These are phyloP conservation scores for Himantopus leucocephalus DNA, from an alignment of 2,113 vertebrate species.

Conservation along the genomic window DNA sequence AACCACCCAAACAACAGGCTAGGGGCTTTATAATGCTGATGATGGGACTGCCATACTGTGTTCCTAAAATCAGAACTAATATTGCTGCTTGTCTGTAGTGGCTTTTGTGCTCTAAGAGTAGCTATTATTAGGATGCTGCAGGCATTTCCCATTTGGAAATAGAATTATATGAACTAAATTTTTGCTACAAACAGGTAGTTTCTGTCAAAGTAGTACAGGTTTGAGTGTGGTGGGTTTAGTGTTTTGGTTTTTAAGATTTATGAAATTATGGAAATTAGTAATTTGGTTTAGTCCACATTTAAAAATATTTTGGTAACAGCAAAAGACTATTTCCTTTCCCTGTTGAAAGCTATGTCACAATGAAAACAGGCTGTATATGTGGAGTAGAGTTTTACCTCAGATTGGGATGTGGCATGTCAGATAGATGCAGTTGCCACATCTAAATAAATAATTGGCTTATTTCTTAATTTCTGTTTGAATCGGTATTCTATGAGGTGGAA, in stretches of 20 bases:
- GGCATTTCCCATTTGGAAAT: not conserved
- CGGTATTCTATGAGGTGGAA: not conserved
- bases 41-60: not conserved
- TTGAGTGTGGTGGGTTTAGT: not conserved
- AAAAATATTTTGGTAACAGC: not conserved
- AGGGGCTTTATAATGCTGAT: not conserved
- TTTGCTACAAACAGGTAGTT: not conserved
- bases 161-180: not conserved
- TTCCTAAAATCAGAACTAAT: not conserved
- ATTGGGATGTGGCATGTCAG: not conserved
- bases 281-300: not conserved
- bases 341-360: not conserved
- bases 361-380: not conserved
- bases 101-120: not conserved
- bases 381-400: not conserved
- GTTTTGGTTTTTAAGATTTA: not conserved
- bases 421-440: not conserved
- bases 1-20: not conserved
- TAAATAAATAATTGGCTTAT: not conserved
- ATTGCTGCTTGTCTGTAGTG: not conserved
- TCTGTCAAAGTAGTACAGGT: not conserved
- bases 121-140: not conserved
- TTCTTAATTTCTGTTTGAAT: not conserved
- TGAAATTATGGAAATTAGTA: not conserved
- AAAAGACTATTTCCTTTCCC: not conserved